Evolutionary conservation across 2,113 vertebrate species (phyloP), one percentile per base, ranked within the genome.

Genomic region (Ciconia maguari): DNA sequence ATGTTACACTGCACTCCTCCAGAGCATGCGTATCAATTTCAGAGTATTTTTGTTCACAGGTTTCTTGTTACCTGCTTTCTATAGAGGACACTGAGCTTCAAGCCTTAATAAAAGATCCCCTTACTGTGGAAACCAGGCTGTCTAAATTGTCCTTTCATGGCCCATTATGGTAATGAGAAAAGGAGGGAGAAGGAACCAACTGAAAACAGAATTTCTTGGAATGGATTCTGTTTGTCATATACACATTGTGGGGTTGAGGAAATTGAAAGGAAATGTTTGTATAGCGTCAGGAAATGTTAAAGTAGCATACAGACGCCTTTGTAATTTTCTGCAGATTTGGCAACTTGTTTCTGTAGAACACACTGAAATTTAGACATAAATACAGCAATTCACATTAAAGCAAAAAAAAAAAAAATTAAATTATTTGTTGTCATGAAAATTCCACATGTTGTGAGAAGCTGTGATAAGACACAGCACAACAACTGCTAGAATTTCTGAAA

Each of bases 301-400:
- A 92, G 80, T 72, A 72, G 6, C 5, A 34, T 48, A 26, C 10
- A 57, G 74, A 79, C 8, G 26, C 34, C 38, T 94, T 69, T 46
- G 14, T 77, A 52, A 77, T 93, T 85, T 94, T 96, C 60, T 92
- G 60, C 75, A 95, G 55, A 68, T 90, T 95, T 90, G 65, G 44
- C 32, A 70, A 41, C 51, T 89, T 49, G 14, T 94, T 87, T 87
- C 54, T 87, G 21, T 0, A 10, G 32, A 94, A 36, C 24, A n/a
- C 16, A 64, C 7, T 86, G 86, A 83, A 81, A 69, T 83, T 66
- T 64, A 65, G 11, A 42, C 12, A 57, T 60, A 76, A 58, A 74
- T 70, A 29, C 19, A 89, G 10, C 2, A 5, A 76, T 62, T 79
- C 51, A 62, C 8, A 36, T 62, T 78, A 52, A 61, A 68, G 34